Conservation (phyloP, 2,888 invertebrate genomes). For the Eupithecia exiguata region DNA sequence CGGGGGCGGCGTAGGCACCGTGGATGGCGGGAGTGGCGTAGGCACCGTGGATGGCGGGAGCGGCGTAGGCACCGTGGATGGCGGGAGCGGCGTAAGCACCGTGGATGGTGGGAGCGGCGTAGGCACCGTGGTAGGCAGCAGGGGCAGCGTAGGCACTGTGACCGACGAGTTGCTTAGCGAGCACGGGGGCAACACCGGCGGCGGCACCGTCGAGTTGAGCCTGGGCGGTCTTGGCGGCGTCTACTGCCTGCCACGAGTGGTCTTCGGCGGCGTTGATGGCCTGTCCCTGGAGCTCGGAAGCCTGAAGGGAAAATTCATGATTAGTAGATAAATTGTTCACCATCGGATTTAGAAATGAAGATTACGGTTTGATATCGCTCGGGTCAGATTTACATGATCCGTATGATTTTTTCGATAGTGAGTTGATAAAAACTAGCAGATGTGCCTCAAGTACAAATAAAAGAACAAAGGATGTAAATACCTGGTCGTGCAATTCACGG, state of each 20-base stretch:
- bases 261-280: slow-evolving; percentile 79
- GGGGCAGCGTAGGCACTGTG: slow-evolving; percentile 56
- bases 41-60: slow-evolving; percentile 55
- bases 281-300: slow-evolving; percentile 74
- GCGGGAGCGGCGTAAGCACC: slow-evolving; percentile 52
- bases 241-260: slow-evolving; percentile 78
- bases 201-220: slow-evolving; percentile 78
- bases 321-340: background rate
- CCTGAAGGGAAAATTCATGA: slow-evolving; percentile 37
- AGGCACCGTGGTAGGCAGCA: slow-evolving; percentile 42
- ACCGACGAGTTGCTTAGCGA: slow-evolving; percentile 76
- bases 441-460: background rate
- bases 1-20: slow-evolving; percentile 51
- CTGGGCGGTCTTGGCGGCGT: slow-evolving; percentile 75
- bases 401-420: background rate
- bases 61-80: slow-evolving; percentile 45
- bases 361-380: background rate
- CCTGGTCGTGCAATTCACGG: slow-evolving; percentile 76
- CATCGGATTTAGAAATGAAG: background rate
- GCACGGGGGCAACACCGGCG: slow-evolving; percentile 74
- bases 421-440: background rate
- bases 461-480: slow-evolving; percentile 2
- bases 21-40: slow-evolving; percentile 47
- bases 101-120: slow-evolving; percentile 48
- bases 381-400: background rate